Percentiles rank a stretch among this genome's conserved stretches.
phyloP scores from a whole-genome alignment of 2,113 vertebrate species.

The Glaucomys volans region DNA sequence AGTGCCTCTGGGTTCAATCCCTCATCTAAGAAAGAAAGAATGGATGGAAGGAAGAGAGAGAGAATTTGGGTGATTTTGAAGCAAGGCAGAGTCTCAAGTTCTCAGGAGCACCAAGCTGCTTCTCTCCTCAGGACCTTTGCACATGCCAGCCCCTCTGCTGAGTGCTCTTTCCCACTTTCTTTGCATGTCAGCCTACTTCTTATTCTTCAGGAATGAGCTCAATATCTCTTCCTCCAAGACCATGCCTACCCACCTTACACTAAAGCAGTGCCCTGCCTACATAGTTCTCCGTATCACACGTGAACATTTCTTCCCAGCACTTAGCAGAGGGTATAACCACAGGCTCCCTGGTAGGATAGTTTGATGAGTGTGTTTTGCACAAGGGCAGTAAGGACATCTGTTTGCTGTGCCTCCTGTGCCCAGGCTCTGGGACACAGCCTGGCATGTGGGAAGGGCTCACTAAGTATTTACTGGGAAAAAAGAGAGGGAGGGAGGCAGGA shows the following conservation, averaged over 20 bases:
- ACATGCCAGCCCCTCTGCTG: neutral
- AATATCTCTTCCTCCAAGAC: neutral
- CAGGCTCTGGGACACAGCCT: neutral
- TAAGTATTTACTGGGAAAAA: neutral
- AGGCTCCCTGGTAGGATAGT: neutral
- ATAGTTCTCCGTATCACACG: accelerated
- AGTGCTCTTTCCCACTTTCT: accelerated
- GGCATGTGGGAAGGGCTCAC: neutral
- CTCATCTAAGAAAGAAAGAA: no score
- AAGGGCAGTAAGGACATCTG: neutral
- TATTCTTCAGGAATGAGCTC: neutral
- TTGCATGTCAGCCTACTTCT: accelerated
- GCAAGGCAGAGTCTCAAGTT: neutral
- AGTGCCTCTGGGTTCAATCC: neutral
- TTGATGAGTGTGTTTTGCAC: neutral
- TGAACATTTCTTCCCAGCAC: neutral
- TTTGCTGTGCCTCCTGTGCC: neutral
- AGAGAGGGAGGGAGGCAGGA: no score
- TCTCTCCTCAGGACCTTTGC: neutral
- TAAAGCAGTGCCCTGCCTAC: no score
- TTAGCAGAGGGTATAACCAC: neutral
- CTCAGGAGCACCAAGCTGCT: neutral
- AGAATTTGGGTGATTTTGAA: neutral
- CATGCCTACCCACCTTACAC: neutral
- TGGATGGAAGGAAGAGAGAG: no score